phyloP scores from a whole-genome alignment of 2,113 vertebrate species.

The Eudyptes chrysolophus region DNA sequence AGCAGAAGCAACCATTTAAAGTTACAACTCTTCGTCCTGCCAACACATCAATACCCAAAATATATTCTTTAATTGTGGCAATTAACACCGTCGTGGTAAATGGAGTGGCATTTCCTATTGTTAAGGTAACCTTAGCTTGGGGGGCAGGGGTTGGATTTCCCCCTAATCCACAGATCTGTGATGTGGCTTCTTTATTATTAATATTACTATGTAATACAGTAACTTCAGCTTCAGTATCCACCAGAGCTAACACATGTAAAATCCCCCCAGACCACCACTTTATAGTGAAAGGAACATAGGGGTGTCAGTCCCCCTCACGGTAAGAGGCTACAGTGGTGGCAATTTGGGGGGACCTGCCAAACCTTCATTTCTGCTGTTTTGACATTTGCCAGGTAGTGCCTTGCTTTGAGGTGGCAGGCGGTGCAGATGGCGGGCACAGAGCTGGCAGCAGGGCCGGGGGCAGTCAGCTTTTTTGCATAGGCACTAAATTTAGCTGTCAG shows the following conservation, averaged over 20 bases:
- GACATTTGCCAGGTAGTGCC: not conserved
- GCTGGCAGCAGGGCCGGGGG: rapidly evolving
- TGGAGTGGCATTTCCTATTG: not conserved
- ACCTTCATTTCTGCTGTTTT: not conserved
- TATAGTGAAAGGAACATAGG: not conserved
- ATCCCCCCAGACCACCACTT: not conserved
- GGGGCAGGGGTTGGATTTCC: not conserved
- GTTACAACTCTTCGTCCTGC: not conserved
- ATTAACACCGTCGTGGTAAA: not conserved
- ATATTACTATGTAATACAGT: not conserved
- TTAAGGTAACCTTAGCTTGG: not conserved
- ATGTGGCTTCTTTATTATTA: not conserved
- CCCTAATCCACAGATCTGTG: not conserved
- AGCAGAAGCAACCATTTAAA: not conserved
- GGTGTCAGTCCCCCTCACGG: rapidly evolving
- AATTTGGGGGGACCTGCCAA: not conserved
- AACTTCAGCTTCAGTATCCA: not conserved
- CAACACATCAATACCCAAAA: not conserved
- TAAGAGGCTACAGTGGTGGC: not conserved
- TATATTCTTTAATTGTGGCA: not conserved
- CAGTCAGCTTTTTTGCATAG: rapidly evolving
- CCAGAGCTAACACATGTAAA: not conserved
- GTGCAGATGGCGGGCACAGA: rapidly evolving
- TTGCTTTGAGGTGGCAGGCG: not conserved
- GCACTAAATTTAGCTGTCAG: rapidly evolving